A percentile compares a stretch with the other conserved stretches of the same genome.
Conservation (phyloP, 2,888 invertebrate species). For the Drosophila pseudotakahashii region DNA sequence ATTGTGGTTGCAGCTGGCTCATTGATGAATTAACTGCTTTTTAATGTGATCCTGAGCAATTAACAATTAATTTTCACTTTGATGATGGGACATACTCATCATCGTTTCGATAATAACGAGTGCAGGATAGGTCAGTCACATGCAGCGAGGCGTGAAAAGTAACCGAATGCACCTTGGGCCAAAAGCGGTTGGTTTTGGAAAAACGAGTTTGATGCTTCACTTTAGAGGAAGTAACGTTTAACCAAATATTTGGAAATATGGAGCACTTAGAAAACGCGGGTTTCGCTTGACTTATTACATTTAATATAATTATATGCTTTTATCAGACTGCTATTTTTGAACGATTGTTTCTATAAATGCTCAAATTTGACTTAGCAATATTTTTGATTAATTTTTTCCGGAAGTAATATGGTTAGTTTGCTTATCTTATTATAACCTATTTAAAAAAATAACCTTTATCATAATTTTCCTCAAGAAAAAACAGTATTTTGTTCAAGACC, state of each 20-base stretch:
- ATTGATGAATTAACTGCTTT: conserved; percentile 49
- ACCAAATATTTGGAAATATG: neutral
- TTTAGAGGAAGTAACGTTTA: neutral
- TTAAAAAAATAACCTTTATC: too few relatives aligned
- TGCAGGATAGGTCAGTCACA: conserved; percentile 47
- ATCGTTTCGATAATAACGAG: conserved; percentile 26
- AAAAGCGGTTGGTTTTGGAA: neutral
- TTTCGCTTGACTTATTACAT: neutral
- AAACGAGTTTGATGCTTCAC: neutral
- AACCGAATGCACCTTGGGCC: conserved; percentile 12
- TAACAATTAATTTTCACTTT: conserved; percentile 38
- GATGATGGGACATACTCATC: conserved; percentile 14
- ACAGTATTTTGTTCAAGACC: too few relatives aligned
- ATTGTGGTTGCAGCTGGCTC: conserved; percentile 27
- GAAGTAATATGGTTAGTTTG: too few relatives aligned
- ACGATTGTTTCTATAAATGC: too few relatives aligned
- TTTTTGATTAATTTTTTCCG: too few relatives aligned
- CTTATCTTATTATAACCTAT: too few relatives aligned
- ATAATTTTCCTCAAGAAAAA: too few relatives aligned
- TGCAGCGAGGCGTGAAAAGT: conserved; percentile 16
- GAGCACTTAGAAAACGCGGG: too few relatives aligned
- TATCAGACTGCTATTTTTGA: too few relatives aligned
- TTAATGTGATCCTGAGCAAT: conserved; percentile 39
- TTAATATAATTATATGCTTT: neutral
- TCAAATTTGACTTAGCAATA: too few relatives aligned